Base-by-base conservation (phyloP, 2,888 invertebrate genomes). In the Fabriciana adippe region DNA sequence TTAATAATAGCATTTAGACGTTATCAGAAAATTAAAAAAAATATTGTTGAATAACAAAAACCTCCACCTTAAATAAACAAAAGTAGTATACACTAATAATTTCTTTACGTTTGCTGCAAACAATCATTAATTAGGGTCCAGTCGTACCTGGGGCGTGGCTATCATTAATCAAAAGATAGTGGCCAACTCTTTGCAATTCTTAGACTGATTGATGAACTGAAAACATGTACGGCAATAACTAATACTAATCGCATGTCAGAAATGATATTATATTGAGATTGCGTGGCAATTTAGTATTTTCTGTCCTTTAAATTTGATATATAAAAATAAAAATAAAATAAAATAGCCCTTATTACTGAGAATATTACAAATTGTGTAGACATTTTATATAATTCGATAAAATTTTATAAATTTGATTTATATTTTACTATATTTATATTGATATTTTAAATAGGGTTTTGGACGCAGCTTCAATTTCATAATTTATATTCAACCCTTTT, bases 121-220 rank as follows among this genome's bases (percentile, higher is more conserved):
- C 79, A 76, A 74, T 75, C 77, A 82, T 83, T 81, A 82, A 82
- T 84, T 80, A 79, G 74, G 73, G 70, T 70, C 73, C 70, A 74
- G 71, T 73, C 73, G 73, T 75, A 82, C 79, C 78, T 79, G 71
- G 74, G 79, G 81, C 77, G 82, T 78, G 81, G 79, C 54, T 57
- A 21, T 68, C 80, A 85, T 85, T 82, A 82, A 85, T 85, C 84
- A 83, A 78, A 68, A 74, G 72, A 72, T 75, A 76, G 77, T 75
- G 72, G 69, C 67, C 72, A 79, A 78, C 76, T 81, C 79, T 80
- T 79, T 78, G 76, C 74, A 74, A 72, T 76, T 72, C 71, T 67
- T 67, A 67, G 66, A 67, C 74, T 78, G 78, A 82, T 78, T 78
- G 75, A 77, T 77, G 74, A 69, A 74, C 68, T 68, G 18, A 21